Base-by-base conservation (phyloP, 2,888 invertebrate species). In the Leistus spinibarbis region DNA sequence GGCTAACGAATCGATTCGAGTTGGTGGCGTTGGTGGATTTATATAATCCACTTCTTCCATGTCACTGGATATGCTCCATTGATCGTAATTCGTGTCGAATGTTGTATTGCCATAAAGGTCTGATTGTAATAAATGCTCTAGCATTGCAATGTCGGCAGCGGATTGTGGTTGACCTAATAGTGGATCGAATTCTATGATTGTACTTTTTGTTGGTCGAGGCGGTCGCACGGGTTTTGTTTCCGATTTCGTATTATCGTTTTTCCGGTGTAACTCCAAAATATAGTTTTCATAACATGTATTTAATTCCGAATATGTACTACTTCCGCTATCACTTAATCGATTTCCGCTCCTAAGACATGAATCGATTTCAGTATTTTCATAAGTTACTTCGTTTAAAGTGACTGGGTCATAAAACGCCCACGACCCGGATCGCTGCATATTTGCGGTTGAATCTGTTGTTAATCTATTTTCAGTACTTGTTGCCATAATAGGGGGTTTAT, bases 111-210 rank as follows among this genome's bases (percentile, higher is more conserved):
- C 90, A 80, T 92, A 91, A 19, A 92, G 89, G 77, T 92, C 93
- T 54, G 90, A 90, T 76, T 91, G 90, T 9, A 93, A 84, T 13
- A 75, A 63, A 7, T 75, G 69, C 19, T 75, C 75, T 5, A 75
- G 27, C 63, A 75, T 54, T 17, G 20, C 54, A 9, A 64, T 24
- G 5, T 80, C 9, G 81, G 79, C 0, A 72, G 79, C 60, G 84
- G 83, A 76, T 83, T 83, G 23, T 83, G 84, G 79, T 80, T 75
- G 80, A 19, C 78, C 81, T 65, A 77, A 79, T 22, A 90, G 83
- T 1, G 92, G 93, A 85, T 93, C 93, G 85, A 93, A 93, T 83
- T 93, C 92, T 82, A 90, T 87, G 66, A 93, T 89, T n/a, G 92
- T 88, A 81, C 92, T 91, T 79, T 89, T 86, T 70, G 88, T 88